Evolutionary conservation across 1,140 invertebrate species (phyloP).

Genomic region (Sinella curviseta): DNA sequence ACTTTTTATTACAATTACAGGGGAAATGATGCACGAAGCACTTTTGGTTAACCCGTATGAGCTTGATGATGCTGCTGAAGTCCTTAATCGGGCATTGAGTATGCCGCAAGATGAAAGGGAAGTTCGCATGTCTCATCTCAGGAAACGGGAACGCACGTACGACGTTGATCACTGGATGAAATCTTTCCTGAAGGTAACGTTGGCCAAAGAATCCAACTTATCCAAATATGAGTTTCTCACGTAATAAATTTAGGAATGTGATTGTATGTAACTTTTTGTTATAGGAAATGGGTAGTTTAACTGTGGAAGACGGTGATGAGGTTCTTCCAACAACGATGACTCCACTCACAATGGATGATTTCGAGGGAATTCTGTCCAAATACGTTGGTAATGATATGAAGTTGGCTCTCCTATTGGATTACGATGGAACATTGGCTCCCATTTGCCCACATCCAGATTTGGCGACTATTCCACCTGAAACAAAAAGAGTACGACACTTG

Average conservation of each 20-base stretch:
- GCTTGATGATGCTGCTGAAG: slow-evolving; percentile 79
- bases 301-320: slow-evolving; percentile 72
- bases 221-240: background rate
- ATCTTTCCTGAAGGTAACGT: slow-evolving; percentile 72
- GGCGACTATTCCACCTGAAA: slow-evolving; percentile 78
- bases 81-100: slow-evolving; percentile 79
- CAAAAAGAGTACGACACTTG: slow-evolving; percentile 60
- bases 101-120: slow-evolving; percentile 87
- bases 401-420: slow-evolving; percentile 79
- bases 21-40: slow-evolving; percentile 87
- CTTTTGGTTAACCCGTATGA: slow-evolving; percentile 88
- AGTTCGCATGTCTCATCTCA: slow-evolving; percentile 79
- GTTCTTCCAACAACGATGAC: slow-evolving; percentile 78
- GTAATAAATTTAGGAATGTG: background rate
- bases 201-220: background rate
- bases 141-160: slow-evolving; percentile 74
- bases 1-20: too few species aligned
- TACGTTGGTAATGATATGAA: slow-evolving; percentile 84
- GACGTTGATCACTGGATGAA: slow-evolving; percentile 89
- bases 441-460: slow-evolving; percentile 86
- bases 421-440: slow-evolving; percentile 84
- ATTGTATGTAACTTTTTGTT: slow-evolving; percentile 26
- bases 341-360: slow-evolving; percentile 80
- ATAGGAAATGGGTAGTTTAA: slow-evolving; percentile 68
- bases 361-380: slow-evolving; percentile 65